phyloP scores from a whole-genome alignment of 2,888 invertebrate genomes.

The Lasioglossum vierecki region DNA sequence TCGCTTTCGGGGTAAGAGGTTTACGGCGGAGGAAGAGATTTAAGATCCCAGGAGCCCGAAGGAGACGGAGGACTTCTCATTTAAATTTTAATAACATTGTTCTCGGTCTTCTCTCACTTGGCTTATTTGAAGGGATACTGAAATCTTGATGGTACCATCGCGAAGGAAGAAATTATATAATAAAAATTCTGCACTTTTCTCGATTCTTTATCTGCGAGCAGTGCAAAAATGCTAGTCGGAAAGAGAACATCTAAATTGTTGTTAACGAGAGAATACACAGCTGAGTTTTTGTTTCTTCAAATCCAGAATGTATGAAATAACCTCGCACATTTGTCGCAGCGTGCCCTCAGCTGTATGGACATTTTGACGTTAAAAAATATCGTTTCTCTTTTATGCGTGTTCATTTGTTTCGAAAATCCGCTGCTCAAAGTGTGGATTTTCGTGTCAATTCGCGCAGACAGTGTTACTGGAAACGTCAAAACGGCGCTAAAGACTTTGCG shows the following conservation, averaged over 20 bases:
- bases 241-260: neutral
- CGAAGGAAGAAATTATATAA: neutral
- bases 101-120: neutral
- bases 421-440: neutral
- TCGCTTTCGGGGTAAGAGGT: neutral
- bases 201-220: too few species aligned
- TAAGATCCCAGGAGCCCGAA: neutral
- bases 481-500: conserved; percentile 28
- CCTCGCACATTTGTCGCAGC: neutral
- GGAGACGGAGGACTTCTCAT: neutral
- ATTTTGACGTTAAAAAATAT: conserved; percentile 2
- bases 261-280: neutral
- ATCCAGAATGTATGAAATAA: neutral
- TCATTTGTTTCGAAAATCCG: neutral
- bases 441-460: neutral
- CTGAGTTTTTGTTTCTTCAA: neutral
- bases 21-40: neutral
- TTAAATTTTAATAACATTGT: conserved; percentile 5
- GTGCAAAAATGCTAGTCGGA: too few species aligned
- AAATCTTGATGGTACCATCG: neutral
- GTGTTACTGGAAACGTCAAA: conserved; percentile 26
- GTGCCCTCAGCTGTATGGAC: neutral
- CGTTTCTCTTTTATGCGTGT: neutral
- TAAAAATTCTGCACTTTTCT: too few species aligned
- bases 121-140: neutral